Conservation (phyloP, 2,888 invertebrate genomes). For the Eupithecia centaureata region DNA sequence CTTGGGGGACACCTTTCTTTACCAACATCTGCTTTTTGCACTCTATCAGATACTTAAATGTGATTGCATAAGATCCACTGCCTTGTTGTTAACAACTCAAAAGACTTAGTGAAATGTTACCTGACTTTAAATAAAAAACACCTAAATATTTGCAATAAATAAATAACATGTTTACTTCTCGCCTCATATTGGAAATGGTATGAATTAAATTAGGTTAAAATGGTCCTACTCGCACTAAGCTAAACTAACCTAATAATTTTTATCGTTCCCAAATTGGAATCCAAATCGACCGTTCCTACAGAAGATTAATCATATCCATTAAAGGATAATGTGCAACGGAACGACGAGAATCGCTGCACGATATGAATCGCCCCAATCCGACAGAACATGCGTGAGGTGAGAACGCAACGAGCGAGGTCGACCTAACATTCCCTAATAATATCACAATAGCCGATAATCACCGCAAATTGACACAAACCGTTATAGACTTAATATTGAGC, state of each 20-base stretch:
- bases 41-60: no score
- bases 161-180: no score
- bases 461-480: conserved; percentile 4
- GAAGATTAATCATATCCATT: background rate
- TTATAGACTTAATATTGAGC: conserved; percentile 13
- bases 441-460: conserved; percentile 25
- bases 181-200: no score
- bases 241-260: background rate
- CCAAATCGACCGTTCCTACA: background rate
- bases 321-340: background rate
- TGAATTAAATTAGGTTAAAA: no score
- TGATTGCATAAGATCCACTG: no score
- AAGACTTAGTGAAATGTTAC: no score
- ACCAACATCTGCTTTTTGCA: no score
- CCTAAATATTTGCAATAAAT: no score
- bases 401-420: conserved; percentile 25
- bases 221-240: no score
- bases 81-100: no score
- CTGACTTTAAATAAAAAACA: no score
- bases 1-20: no score
- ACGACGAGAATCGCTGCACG: background rate
- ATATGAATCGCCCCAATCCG: conserved; percentile 5
- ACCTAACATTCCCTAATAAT: conserved; percentile 23
- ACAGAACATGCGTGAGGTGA: conserved; percentile 14
- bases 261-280: background rate